phyloP scores from a whole-genome alignment of 2,888 invertebrate species.

The Hypomecis atomaria region DNA sequence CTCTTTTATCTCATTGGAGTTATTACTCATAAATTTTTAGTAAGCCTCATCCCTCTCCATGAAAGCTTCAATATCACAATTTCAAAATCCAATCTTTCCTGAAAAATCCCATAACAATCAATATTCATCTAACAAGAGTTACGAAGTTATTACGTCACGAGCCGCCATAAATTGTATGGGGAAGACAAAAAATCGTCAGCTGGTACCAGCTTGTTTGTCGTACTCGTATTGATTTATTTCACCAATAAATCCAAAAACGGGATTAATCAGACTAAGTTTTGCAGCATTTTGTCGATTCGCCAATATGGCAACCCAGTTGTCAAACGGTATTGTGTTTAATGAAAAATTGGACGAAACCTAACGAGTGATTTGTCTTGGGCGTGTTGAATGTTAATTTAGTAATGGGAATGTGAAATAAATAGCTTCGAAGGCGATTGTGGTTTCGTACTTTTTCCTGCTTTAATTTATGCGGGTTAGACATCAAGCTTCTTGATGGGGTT shows the following conservation, averaged over 20 bases:
- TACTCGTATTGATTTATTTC: conserved; percentile 75
- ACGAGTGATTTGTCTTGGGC: conserved; percentile 30
- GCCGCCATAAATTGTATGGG: conserved; percentile 54
- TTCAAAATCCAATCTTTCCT: conserved; percentile 18
- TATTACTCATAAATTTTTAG: too few species aligned
- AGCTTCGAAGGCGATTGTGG: neutral
- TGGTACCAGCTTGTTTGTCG: conserved; percentile 64
- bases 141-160: conserved; percentile 48
- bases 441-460: too few species aligned
- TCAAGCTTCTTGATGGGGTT: too few species aligned
- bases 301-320: conserved; percentile 62
- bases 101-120: conserved; percentile 26
- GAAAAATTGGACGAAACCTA: conserved; percentile 44
- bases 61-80: conserved; percentile 4
- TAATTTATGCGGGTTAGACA: too few species aligned
- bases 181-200: conserved; percentile 62
- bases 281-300: conserved; percentile 66
- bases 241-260: conserved; percentile 74
- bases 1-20: too few species aligned
- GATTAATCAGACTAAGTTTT: conserved; percentile 79
- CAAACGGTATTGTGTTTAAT: conserved; percentile 42
- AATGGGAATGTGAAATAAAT: neutral
- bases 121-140: conserved; percentile 45
- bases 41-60: neutral
- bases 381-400: neutral